phyloP scores from a whole-genome alignment of 2,888 invertebrate genomes.

The Halictus ligatus region DNA sequence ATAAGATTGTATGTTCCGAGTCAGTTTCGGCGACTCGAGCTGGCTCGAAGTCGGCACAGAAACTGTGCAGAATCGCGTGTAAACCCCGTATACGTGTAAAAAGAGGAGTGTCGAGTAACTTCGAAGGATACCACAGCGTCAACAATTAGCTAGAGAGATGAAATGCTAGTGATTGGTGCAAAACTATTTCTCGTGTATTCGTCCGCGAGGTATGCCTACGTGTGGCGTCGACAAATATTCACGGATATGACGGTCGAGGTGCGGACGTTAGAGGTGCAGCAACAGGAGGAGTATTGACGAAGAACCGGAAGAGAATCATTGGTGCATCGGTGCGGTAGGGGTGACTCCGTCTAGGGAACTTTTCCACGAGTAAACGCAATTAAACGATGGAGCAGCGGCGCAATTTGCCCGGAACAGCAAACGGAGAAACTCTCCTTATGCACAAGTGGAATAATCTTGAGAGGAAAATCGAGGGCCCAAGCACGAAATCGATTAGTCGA shows the following conservation, averaged over 20 bases:
- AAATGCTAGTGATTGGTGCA: neutral
- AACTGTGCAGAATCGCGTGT: neutral
- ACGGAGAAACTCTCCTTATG: conserved; percentile 61
- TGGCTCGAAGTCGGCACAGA: neutral
- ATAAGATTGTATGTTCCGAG: neutral
- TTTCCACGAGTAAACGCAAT: conserved; percentile 65
- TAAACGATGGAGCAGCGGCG: conserved; percentile 56
- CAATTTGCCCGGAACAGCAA: conserved; percentile 59
- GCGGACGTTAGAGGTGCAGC: conserved; percentile 9
- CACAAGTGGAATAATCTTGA: conserved; percentile 62
- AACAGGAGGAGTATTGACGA: conserved; percentile 34
- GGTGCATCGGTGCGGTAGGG: conserved; percentile 19
- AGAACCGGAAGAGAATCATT: conserved; percentile 23
- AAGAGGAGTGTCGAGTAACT: neutral
- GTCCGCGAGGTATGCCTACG: neutral
- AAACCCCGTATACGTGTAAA: neutral
- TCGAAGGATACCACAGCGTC: neutral
- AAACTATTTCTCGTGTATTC: neutral
- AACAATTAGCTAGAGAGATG: neutral
- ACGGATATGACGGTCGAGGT: conserved; percentile 46
- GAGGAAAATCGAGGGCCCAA: conserved; percentile 60
- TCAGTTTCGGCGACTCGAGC: neutral
- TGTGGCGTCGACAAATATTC: conserved; percentile 50
- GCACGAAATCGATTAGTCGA: conserved; percentile 50
- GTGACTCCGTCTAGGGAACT: conserved; percentile 44